These are phyloP conservation scores for Eristalinus sepulchralis DNA, from an alignment of 2,888 invertebrate species.

Conservation along the genomic window DNA sequence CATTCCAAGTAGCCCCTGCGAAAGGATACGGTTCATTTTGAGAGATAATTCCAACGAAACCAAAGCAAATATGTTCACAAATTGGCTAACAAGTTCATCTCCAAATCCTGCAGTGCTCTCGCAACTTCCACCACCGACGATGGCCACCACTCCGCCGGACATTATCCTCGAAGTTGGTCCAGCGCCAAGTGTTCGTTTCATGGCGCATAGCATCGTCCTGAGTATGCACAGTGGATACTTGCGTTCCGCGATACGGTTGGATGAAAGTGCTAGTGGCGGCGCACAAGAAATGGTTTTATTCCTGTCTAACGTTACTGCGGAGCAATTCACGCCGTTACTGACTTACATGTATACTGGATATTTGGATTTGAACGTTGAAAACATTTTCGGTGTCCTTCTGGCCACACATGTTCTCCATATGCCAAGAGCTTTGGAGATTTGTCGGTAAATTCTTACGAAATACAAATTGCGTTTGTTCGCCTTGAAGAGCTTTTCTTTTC, in stretches of 20 bases:
- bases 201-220: conserved; percentile 85
- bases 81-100: conserved; percentile 79
- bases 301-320: conserved; percentile 83
- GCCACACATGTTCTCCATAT: conserved; percentile 88
- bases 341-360: conserved; percentile 90
- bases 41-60: not conserved
- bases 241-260: conserved; percentile 84
- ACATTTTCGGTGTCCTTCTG: conserved; percentile 87
- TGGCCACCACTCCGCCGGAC: conserved; percentile 82
- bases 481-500: not conserved
- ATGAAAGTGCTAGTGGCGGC: conserved; percentile 74
- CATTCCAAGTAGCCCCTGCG: not conserved
- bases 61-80: conserved; percentile 80
- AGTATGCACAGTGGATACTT: conserved; percentile 88
- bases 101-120: conserved; percentile 63
- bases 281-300: conserved; percentile 78
- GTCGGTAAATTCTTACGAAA: conserved; percentile 79
- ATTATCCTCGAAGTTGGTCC: conserved; percentile 85
- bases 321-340: conserved; percentile 86
- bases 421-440: conserved; percentile 87
- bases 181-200: conserved; percentile 84
- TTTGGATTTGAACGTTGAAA: conserved; percentile 85
- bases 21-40: not conserved
- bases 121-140: conserved; percentile 66
- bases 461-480: not conserved